Conservation (phyloP, 2,797 vertebrate species). For the Falco naumanni region DNA sequence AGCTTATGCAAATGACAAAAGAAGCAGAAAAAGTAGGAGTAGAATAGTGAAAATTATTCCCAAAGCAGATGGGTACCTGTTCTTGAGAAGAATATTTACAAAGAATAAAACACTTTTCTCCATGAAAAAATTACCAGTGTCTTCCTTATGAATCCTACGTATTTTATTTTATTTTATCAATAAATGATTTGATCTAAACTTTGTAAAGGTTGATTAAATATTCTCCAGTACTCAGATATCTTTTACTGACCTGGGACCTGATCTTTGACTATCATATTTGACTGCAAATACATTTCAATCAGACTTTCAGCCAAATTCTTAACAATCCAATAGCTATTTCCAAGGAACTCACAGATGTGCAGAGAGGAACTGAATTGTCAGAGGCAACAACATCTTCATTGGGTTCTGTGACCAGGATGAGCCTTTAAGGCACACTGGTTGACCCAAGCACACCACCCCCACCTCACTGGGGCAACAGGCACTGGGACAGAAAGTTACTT, state of each 20-base stretch:
- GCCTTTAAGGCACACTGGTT: neutral
- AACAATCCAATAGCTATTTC: neutral
- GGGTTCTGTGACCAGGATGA: too few relatives aligned
- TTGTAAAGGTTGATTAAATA: neutral
- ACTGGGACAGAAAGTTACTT: neutral
- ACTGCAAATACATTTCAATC: neutral
- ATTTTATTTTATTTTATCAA: neutral
- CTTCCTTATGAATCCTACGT: neutral
- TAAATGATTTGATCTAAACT: neutral
- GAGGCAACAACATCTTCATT: neutral
- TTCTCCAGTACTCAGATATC: neutral
- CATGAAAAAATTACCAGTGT: neutral
- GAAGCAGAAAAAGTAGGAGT: neutral
- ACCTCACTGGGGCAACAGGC: fast-evolving
- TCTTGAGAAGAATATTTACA: neutral
- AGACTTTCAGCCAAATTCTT: neutral
- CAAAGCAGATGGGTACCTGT: neutral
- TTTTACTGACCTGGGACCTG: neutral
- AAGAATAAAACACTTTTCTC: neutral
- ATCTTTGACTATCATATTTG: neutral
- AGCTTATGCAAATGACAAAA: neutral
- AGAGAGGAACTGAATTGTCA: neutral
- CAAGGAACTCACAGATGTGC: neutral
- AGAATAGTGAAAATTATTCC: neutral
- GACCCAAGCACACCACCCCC: neutral